Evolutionary conservation across 2,888 invertebrate species (phyloP).

Genomic region (Pimpla rufipes): DNA sequence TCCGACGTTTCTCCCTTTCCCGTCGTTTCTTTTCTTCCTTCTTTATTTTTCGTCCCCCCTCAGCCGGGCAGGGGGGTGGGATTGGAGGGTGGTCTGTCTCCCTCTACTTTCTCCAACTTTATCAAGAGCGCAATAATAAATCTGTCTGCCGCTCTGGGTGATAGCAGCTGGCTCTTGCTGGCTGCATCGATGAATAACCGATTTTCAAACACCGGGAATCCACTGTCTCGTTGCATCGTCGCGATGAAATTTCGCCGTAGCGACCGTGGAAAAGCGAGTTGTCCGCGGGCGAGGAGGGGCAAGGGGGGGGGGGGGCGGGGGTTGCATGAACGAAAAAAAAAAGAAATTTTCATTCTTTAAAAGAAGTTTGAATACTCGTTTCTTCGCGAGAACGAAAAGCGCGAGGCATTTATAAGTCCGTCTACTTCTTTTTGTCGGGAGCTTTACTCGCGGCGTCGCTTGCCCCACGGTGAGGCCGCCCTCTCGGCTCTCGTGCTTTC

Average conservation of each 20-base stretch:
- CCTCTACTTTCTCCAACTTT: constrained; percentile 28
- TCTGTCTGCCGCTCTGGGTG: constrained; percentile 34
- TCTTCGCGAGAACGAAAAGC: constrained; percentile 51
- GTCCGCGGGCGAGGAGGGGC: not conserved
- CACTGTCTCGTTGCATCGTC: constrained; percentile 31
- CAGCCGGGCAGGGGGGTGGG: not conserved
- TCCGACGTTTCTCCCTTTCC: constrained; percentile 28
- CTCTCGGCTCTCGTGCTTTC: constrained; percentile 48
- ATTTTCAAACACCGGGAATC: constrained; percentile 40
- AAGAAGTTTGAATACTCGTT: constrained; percentile 25
- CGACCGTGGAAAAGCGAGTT: not conserved
- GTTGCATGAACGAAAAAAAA: not conserved
- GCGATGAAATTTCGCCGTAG: constrained; percentile 7
- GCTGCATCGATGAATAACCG: constrained; percentile 62
- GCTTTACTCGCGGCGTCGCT: constrained; percentile 51
- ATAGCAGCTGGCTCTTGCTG: constrained; percentile 19
- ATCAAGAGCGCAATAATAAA: constrained; percentile 59
- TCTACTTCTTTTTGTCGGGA: constrained; percentile 57
- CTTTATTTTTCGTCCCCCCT: constrained; percentile 28
- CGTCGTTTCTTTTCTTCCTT: constrained; percentile 46
- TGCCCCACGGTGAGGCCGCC: constrained; percentile 19
- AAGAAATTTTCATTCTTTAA: constrained; percentile 28
- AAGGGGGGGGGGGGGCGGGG: no score
- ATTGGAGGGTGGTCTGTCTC: no score
- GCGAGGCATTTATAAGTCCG: constrained; percentile 66